A percentile compares a stretch with the other conserved stretches of the same genome.
Conservation (phyloP, 2,113 vertebrate genomes). For the Arothron firmamentum region DNA sequence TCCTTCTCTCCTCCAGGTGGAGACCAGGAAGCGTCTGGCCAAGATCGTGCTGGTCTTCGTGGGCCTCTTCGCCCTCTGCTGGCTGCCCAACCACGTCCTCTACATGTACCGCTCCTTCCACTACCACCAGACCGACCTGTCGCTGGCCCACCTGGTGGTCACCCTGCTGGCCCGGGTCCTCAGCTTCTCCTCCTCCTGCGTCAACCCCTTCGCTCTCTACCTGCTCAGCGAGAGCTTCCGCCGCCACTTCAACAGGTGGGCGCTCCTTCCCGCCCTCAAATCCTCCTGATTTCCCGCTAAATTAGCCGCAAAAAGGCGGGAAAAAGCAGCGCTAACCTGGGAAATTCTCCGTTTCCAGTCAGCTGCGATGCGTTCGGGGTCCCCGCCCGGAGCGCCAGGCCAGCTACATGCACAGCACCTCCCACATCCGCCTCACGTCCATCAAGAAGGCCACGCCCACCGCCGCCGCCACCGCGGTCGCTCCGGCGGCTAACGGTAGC, state of each 20-base stretch:
- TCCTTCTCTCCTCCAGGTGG: slow-evolving; percentile 76
- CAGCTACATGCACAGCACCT: slow-evolving; percentile 85
- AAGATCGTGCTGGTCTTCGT: slow-evolving; percentile 94
- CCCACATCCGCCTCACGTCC: slow-evolving; percentile 86
- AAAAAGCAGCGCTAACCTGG: not conserved
- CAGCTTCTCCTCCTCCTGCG: slow-evolving; percentile 91
- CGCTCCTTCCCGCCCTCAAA: not conserved
- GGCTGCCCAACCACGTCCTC: slow-evolving; percentile 91
- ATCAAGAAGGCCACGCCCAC: slow-evolving; percentile 82
- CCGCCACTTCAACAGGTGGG: slow-evolving; percentile 83
- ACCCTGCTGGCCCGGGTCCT: slow-evolving; percentile 85
- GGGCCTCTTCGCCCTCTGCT: slow-evolving; percentile 86
- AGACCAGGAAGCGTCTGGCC: slow-evolving; percentile 90
- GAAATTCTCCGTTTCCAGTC: slow-evolving; percentile 43
- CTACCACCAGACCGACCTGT: slow-evolving; percentile 82
- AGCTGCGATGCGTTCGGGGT: slow-evolving; percentile 77
- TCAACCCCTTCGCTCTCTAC: slow-evolving; percentile 93
- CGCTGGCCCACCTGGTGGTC: slow-evolving; percentile 81
- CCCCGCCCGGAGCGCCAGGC: slow-evolving; percentile 70
- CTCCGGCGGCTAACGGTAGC: slow-evolving; percentile 38
- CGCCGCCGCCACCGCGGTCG: slow-evolving; percentile 52
- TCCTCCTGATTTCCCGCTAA: no score
- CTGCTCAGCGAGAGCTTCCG: slow-evolving; percentile 91
- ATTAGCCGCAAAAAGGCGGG: no score
- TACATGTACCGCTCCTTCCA: slow-evolving; percentile 94